Conservation (phyloP, 2,797 vertebrate species). For the Malacoraja senta region DNA sequence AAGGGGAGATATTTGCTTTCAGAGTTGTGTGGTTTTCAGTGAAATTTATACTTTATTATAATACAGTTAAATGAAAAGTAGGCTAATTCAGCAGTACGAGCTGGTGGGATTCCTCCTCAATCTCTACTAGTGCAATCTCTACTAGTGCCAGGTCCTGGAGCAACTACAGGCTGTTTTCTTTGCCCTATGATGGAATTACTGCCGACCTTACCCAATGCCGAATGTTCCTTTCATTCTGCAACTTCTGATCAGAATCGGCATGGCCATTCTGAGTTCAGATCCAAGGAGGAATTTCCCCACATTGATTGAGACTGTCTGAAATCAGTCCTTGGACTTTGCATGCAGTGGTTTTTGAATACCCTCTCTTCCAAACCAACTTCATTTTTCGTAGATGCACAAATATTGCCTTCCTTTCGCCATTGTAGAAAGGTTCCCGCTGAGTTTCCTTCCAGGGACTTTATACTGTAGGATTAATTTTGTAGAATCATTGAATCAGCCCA, state of each 20-base stretch:
- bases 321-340: no score
- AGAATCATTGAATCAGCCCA: not conserved
- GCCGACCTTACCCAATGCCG: not conserved
- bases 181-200: not conserved
- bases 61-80: not conserved
- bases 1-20: not conserved
- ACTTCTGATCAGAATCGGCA: no score
- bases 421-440: not conserved
- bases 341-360: not conserved
- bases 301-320: no score
- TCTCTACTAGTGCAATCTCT: not conserved
- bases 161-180: not conserved
- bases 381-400: not conserved
- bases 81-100: not conserved
- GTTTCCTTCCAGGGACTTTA: not conserved
- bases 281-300: no score
- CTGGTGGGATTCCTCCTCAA: not conserved
- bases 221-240: not conserved
- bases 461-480: not conserved
- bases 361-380: no score
- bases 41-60: no score
- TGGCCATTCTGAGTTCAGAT: no score
- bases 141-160: not conserved
- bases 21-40: not conserved
- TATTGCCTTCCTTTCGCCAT: not conserved